Conservation (phyloP, 2,888 invertebrate genomes). For the Ectemnius cavifrons region DNA sequence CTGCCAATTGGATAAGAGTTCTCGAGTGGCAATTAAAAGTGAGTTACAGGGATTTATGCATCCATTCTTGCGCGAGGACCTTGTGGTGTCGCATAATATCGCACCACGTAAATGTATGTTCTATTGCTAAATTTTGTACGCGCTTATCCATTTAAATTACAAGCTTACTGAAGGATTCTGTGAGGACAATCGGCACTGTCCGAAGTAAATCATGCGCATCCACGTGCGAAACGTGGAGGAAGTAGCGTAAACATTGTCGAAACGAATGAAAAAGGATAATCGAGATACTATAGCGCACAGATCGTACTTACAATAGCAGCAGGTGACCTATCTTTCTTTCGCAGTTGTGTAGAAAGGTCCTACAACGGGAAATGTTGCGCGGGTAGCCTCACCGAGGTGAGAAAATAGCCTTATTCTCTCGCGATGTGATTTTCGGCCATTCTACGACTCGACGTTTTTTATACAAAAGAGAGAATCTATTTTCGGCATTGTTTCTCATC, state of each 20-base stretch:
- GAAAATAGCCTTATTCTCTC: constrained; percentile 3
- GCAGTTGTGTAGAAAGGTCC: background rate
- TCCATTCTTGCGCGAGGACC: too few species aligned
- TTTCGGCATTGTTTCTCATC: background rate
- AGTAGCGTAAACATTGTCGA: too few species aligned
- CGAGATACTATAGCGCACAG: constrained; percentile 3
- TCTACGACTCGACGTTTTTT: constrained; percentile 1
- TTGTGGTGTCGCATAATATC: too few species aligned
- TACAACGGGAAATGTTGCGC: background rate
- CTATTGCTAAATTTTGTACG: too few species aligned
- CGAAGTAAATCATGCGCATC: too few species aligned
- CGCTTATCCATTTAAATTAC: background rate
- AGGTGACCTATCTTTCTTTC: constrained; percentile 2
- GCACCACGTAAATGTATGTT: too few species aligned
- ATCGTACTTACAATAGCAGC: constrained; percentile 5
- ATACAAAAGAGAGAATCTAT: constrained; percentile 5
- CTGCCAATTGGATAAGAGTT: too few species aligned
- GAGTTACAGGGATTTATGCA: too few species aligned
- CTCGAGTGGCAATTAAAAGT: too few species aligned
- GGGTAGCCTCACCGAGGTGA: background rate
- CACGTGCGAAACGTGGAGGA: too few species aligned
- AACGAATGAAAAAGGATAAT: background rate
- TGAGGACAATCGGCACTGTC: too few species aligned
- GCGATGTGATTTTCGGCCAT: constrained; percentile 4
- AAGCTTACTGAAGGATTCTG: too few species aligned